These are phyloP conservation scores for Lucilia sericata DNA, from an alignment of 1,140 invertebrate species.

Conservation along the genomic window DNA sequence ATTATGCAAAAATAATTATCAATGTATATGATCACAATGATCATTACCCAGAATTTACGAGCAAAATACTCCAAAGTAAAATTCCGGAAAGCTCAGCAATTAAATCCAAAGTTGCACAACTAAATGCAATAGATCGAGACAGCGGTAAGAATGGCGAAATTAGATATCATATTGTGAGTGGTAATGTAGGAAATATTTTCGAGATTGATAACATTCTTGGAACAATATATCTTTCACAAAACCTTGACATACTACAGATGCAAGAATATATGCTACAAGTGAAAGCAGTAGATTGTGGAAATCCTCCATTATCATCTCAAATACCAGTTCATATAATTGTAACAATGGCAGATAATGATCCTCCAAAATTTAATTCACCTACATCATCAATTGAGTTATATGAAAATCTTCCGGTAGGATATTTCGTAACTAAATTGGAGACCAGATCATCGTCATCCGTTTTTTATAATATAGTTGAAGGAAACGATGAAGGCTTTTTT, in stretches of 20 bases:
- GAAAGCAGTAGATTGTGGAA: slow-evolving; percentile 84
- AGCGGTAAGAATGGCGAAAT: slow-evolving; percentile 85
- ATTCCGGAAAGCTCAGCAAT: slow-evolving; percentile 81
- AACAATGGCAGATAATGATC: slow-evolving; percentile 89
- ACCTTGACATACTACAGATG: slow-evolving; percentile 77
- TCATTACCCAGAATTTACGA: slow-evolving; percentile 85
- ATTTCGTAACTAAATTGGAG: slow-evolving; percentile 81
- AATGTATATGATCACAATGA: slow-evolving; percentile 91
- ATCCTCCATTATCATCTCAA: slow-evolving; percentile 78
- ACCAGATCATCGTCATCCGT: slow-evolving; percentile 83
- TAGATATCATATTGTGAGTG: slow-evolving; percentile 83
- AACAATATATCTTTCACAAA: slow-evolving; percentile 79
- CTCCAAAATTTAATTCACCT: slow-evolving; percentile 78
- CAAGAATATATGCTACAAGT: slow-evolving; percentile 86
- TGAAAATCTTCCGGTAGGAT: slow-evolving; percentile 85
- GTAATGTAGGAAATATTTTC: slow-evolving; percentile 88
- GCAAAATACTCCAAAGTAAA: slow-evolving; percentile 79
- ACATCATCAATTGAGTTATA: slow-evolving; percentile 83
- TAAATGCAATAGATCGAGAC: slow-evolving; percentile 84
- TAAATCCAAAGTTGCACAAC: slow-evolving; percentile 79
- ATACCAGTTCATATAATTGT: slow-evolving; percentile 88
- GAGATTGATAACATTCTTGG: slow-evolving; percentile 82
- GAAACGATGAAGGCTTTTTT: slow-evolving; percentile 82
- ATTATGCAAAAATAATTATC: slow-evolving; percentile 85
- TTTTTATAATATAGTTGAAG: slow-evolving; percentile 84